A percentile compares a stretch with the other conserved stretches of the same genome.
Evolutionary conservation across 2,797 vertebrate genomes (phyloP).

Genomic region (Euphonia xanthogaster): DNA sequence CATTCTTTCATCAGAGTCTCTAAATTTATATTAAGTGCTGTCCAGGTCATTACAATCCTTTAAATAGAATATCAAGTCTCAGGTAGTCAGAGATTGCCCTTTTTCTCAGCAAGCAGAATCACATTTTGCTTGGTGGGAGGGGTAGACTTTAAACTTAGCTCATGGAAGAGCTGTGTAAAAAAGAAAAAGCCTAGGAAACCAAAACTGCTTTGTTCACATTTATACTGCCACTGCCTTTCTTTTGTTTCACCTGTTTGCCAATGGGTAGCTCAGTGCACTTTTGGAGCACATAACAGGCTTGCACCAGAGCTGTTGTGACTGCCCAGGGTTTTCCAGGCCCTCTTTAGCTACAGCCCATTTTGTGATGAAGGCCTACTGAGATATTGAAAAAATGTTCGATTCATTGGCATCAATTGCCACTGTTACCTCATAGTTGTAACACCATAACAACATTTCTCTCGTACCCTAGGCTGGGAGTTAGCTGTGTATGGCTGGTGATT

Average conservation of each 20-base stretch:
- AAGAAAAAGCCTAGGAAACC: neutral
- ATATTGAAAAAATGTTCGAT: neutral
- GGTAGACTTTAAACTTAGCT: neutral
- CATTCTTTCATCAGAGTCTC: neutral
- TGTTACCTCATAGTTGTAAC: neutral
- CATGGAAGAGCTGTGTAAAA: neutral
- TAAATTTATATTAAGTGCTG: neutral
- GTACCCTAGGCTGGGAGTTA: neutral
- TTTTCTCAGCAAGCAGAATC: neutral
- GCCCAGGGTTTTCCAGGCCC: neutral
- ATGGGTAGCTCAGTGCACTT: neutral
- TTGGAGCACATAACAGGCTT: neutral
- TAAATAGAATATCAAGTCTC: neutral
- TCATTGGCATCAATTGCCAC: neutral
- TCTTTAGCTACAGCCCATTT: neutral
- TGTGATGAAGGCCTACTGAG: neutral
- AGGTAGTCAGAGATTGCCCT: neutral
- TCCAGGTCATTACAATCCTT: neutral
- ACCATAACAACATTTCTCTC: neutral
- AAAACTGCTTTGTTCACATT: neutral
- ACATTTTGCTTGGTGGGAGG: neutral
- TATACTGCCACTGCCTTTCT: neutral
- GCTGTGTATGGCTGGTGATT: neutral
- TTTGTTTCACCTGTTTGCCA: neutral
- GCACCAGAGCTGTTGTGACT: neutral